Evolutionary conservation across 2,113 vertebrate genomes (phyloP), one percentile per base, ranked within the genome.

Genomic region (Calyptommatus sinebrachiatus): DNA sequence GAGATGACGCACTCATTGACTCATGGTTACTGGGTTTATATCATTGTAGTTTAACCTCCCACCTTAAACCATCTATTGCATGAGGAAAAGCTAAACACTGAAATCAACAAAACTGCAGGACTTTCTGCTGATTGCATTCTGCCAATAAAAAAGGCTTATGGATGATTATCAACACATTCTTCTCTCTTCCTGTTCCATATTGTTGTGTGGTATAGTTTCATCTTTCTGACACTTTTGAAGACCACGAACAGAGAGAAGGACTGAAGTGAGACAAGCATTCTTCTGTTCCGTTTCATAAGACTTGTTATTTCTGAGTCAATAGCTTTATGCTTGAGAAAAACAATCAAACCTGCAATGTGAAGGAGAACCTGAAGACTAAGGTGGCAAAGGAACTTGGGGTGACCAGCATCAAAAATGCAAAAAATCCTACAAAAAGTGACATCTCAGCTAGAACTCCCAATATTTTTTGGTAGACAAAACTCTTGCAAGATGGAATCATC

Each of bases 401-500:
- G 50, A 82, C 46, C 41, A 3, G 11, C 69, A 57, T 18, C 53
- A 0, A 71, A 22, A 57, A 87, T 50, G 18, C 53, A 18, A 57
- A 16, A 18, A 57, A 14, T 4, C 2, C 53, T 14, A 57, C 53
- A 57, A 57, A 57, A 57, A 57, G 53, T 4, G 12, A 3, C 53
- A 72, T 75, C 57, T 73, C 61, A 8, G 2, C 28, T 0, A 18
- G 0, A 29, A 0, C 61, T 85, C 80, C 48, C 1, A 68, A 41
- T 83, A 83, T 28, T 8, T 60, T 66, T 21, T 22, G 81, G 5
- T 73, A 69, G 67, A 71, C 11, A 0, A 76, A 77, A 79, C 85
- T 87, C 26, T 57, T 50, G 53, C 81, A 85, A 73, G 71, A 16
- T 2, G 0, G 67, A 74, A 82, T 85, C 86, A 82, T 84, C 86